A percentile compares a stretch with the other conserved stretches of the same genome.
These are phyloP conservation scores for Ephialtes manifestator DNA, from an alignment of 2,888 invertebrate species.

Conservation along the genomic window DNA sequence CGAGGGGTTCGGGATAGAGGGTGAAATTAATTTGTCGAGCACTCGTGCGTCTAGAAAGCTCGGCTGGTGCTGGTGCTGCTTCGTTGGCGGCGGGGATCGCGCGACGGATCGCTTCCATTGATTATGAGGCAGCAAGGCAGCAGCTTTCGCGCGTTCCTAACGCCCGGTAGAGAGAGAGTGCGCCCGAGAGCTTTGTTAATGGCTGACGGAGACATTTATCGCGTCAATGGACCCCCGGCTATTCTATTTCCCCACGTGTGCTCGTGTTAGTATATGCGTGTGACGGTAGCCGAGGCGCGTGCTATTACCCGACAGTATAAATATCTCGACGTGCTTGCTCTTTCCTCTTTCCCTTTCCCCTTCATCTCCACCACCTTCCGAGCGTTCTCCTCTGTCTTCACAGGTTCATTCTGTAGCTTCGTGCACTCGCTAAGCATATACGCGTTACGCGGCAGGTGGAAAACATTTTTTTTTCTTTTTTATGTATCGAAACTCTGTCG, in stretches of 20 bases:
- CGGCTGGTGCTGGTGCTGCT: constrained; percentile 34
- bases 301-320: constrained; percentile 79
- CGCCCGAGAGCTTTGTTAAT: constrained; percentile 78
- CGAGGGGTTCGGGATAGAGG: constrained; percentile 66
- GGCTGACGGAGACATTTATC: constrained; percentile 81
- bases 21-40: constrained; percentile 79
- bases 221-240: constrained; percentile 81
- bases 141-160: constrained; percentile 60
- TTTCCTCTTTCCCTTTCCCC: constrained; percentile 52
- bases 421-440: not conserved
- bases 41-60: constrained; percentile 70
- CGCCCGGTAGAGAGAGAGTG: constrained; percentile 44
- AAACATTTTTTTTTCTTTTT: no score
- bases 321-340: constrained; percentile 73
- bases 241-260: constrained; percentile 77
- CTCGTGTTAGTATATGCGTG: constrained; percentile 15
- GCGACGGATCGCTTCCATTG: constrained; percentile 81
- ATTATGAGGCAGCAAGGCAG: constrained; percentile 77
- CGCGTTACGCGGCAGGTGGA: not conserved
- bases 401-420: not conserved
- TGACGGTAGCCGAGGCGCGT: constrained; percentile 68
- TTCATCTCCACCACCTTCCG: constrained; percentile 25
- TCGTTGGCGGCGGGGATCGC: constrained; percentile 65
- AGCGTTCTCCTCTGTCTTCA: constrained; percentile 38
- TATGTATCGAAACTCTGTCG: not conserved